phyloP scores from a whole-genome alignment of 2,797 vertebrate species.

The Momotus momota region DNA sequence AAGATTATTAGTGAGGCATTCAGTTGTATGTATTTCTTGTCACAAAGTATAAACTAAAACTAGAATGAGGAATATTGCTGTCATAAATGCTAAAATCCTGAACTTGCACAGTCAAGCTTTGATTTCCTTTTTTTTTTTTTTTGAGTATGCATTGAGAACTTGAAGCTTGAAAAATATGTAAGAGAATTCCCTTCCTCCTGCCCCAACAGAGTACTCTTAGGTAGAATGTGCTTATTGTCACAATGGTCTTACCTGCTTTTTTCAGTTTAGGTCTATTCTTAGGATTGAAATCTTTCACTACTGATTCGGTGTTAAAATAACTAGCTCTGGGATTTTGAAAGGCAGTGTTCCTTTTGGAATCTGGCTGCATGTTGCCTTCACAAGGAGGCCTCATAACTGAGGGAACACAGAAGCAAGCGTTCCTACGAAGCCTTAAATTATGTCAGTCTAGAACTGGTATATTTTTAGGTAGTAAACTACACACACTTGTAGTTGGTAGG shows the following conservation, averaged over 20 bases:
- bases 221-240: neutral
- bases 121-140: neutral
- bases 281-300: neutral
- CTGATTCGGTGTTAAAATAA: neutral
- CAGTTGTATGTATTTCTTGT: neutral
- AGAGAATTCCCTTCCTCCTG: neutral
- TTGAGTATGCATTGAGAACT: neutral
- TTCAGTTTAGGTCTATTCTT: neutral
- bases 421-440: neutral
- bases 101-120: neutral
- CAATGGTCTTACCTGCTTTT: neutral
- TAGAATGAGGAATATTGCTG: neutral
- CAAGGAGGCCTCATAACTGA: neutral
- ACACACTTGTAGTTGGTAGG: neutral
- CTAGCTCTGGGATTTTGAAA: neutral
- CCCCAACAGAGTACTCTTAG: neutral
- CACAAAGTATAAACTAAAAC: neutral
- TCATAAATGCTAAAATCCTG: neutral
- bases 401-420: neutral
- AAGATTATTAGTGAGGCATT: neutral
- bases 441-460: neutral
- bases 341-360: neutral
- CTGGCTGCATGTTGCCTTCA: neutral
- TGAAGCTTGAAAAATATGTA: neutral
- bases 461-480: neutral